phyloP scores from a whole-genome alignment of 2,797 vertebrate species.

The Enoplosus armatus region DNA sequence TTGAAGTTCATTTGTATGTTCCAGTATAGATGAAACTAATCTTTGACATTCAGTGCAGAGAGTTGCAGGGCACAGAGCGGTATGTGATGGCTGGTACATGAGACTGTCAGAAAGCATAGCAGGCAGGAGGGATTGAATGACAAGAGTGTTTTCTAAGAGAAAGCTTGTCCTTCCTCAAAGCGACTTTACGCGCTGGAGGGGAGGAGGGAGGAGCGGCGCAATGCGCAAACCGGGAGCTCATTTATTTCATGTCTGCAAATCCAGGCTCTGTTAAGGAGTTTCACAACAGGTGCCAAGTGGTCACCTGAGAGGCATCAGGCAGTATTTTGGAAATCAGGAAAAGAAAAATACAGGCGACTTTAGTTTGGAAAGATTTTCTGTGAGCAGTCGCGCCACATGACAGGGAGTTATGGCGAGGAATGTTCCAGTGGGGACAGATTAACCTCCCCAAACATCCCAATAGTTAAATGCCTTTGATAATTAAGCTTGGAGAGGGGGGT shows the following conservation, averaged over 20 bases:
- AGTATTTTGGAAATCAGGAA: conserved; percentile 52
- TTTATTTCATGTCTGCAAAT: conserved; percentile 42
- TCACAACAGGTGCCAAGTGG: conserved; percentile 44
- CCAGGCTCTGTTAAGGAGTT: conserved; percentile 9
- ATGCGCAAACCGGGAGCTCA: conserved; percentile 1
- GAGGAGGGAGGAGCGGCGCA: no score
- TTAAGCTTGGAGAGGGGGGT: conserved; percentile 51
- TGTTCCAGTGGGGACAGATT: conserved; percentile 81
- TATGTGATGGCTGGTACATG: conserved; percentile 24
- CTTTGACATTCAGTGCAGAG: background rate
- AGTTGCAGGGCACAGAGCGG: background rate
- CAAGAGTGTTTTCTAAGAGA: conserved; percentile 32
- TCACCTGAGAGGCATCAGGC: conserved; percentile 57
- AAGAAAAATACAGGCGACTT: conserved; percentile 54
- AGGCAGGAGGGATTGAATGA: conserved; percentile 37
- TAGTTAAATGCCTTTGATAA: conserved; percentile 67
- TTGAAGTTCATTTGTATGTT: background rate
- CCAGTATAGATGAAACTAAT: background rate
- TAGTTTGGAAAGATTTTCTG: conserved; percentile 56
- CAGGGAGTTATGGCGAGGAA: conserved; percentile 78
- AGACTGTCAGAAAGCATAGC: conserved; percentile 38
- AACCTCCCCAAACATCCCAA: conserved; percentile 76
- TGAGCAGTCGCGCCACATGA: conserved; percentile 71
- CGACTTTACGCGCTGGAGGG: conserved; percentile 4
- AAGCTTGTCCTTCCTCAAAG: conserved; percentile 8